A percentile compares a stretch with the other conserved stretches of the same genome.
phyloP scores from a whole-genome alignment of 2,113 vertebrate genomes.

The Cacatua alba region DNA sequence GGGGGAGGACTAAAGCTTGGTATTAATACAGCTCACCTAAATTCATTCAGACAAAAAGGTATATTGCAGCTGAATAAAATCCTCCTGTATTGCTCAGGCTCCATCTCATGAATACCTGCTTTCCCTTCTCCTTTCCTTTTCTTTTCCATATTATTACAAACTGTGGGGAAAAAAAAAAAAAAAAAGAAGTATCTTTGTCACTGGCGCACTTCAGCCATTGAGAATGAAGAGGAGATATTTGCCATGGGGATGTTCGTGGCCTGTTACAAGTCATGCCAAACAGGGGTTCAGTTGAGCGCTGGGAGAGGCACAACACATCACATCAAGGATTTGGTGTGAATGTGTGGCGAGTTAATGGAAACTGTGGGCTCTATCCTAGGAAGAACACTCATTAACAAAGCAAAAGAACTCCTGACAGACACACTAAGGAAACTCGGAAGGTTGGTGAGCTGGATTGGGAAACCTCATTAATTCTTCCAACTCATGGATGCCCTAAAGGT shows the following conservation, averaged over 20 bases:
- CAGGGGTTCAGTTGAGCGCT: background rate
- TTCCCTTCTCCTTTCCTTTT: background rate
- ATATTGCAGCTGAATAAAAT: background rate
- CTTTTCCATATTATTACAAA: background rate
- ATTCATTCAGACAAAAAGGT: background rate
- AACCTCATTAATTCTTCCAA: background rate
- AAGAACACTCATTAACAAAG: background rate
- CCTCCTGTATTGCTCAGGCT: background rate
- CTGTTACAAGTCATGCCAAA: background rate
- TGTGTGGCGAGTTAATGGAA: background rate
- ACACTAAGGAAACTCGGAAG: background rate
- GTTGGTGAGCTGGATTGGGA: background rate
- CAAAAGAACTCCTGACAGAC: background rate
- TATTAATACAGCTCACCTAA: slow-evolving; percentile 11
- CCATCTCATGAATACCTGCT: background rate
- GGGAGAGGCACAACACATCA: background rate
- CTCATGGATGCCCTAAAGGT: background rate
- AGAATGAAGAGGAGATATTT: background rate
- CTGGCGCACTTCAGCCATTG: background rate
- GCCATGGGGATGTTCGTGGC: background rate
- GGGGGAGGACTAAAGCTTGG: background rate
- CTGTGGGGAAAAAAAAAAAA: background rate
- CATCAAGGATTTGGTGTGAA: background rate
- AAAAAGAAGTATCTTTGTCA: background rate
- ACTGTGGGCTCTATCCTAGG: background rate